phyloP scores from a whole-genome alignment of 1,140 invertebrate genomes.

The Eriosoma lanigerum region DNA sequence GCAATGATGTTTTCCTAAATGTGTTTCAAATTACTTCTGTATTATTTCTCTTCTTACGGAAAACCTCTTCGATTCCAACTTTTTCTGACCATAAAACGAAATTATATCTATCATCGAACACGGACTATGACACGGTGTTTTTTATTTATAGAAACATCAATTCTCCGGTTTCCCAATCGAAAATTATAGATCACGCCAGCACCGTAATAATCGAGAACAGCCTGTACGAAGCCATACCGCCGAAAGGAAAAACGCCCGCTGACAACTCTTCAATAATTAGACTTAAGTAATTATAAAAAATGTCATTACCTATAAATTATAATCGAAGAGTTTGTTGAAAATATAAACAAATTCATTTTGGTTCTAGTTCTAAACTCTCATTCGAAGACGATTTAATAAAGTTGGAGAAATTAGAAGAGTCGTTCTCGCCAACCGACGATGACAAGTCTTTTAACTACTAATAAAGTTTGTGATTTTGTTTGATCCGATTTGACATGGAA shows the following conservation, averaged over 20 bases:
- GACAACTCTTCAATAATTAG: neutral
- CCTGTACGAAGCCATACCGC: neutral
- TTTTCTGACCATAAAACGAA: too few relatives aligned
- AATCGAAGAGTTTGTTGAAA: too few relatives aligned
- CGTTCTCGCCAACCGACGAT: neutral
- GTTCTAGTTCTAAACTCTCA: neutral
- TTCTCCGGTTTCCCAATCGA: neutral
- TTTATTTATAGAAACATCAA: neutral
- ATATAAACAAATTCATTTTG: too few relatives aligned
- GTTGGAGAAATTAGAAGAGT: neutral
- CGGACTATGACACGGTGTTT: neutral
- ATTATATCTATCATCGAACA: neutral
- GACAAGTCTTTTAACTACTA: conserved; percentile 1
- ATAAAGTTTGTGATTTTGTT: neutral
- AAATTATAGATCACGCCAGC: neutral
- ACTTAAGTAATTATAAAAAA: conserved; percentile 5
- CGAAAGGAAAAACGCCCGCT: neutral
- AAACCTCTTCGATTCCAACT: too few relatives aligned
- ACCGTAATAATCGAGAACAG: neutral
- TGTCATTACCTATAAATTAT: too few relatives aligned
- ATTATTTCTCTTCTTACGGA: too few relatives aligned
- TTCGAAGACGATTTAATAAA: conserved; percentile 22
- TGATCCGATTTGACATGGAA: neutral
- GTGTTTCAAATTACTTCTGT: too few relatives aligned
- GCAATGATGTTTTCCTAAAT: too few relatives aligned